Percentiles rank a stretch among this genome's conserved stretches.
These are phyloP conservation scores for Champsocephalus gunnari DNA, from an alignment of 2,797 vertebrate genomes.

Conservation along the genomic window DNA sequence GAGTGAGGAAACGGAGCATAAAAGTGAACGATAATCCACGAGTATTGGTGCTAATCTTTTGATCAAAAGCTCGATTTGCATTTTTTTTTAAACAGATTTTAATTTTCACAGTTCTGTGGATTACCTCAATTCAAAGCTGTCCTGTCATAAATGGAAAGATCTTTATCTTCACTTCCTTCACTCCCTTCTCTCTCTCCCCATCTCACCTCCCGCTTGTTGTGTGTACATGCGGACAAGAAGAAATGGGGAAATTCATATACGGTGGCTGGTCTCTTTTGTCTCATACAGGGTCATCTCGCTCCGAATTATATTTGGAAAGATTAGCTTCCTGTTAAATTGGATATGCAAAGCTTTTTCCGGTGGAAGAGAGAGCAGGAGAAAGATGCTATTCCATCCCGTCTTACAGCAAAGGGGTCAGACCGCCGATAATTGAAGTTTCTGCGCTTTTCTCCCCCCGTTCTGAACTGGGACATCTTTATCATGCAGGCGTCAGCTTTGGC, in stretches of 20 bases:
- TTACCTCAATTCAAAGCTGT: constrained; percentile 77
- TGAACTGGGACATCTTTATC: constrained; percentile 24
- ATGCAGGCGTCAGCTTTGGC: constrained; percentile 17
- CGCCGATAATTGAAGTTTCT: constrained; percentile 47
- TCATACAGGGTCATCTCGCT: constrained; percentile 32
- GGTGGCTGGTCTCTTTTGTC: constrained; percentile 47
- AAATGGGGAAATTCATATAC: constrained; percentile 15
- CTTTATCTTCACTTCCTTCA: constrained; percentile 57
- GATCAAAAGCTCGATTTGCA: constrained; percentile 80
- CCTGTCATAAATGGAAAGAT: constrained; percentile 74
- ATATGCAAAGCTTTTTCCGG: constrained; percentile 44
- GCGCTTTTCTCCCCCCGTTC: background rate
- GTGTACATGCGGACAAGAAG: constrained; percentile 24
- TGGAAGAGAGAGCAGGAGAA: background rate
- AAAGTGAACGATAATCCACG: constrained; percentile 74
- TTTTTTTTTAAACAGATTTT: constrained; percentile 71
- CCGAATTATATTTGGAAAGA: constrained; percentile 61
- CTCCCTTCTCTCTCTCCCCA: constrained; percentile 18
- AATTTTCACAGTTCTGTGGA: constrained; percentile 78
- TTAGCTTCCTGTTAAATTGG: constrained; percentile 55
- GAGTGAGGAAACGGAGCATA: constrained; percentile 43
- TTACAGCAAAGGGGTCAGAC: constrained; percentile 37
- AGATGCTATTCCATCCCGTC: constrained; percentile 22
- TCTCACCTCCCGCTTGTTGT: constrained; percentile 25
- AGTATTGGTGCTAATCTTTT: constrained; percentile 75